Conservation (phyloP, 30 jellyfish, hydroid and myxozoan genomes). For the Morbakka virulenta region DNA sequence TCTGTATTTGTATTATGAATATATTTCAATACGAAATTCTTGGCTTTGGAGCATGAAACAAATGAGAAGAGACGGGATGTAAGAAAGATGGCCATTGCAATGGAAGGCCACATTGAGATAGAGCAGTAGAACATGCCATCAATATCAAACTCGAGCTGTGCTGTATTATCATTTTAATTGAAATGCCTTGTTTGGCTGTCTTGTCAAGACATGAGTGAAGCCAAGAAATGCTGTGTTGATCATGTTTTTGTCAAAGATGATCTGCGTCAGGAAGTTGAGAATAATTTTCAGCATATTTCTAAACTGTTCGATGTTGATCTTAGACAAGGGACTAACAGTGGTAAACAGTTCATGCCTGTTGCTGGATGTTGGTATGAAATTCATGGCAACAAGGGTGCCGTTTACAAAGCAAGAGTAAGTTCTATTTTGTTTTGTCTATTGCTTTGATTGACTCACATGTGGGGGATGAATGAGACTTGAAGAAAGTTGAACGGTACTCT, state of each 20-base stretch:
- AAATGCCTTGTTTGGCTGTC: background rate
- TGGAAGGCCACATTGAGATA: no score
- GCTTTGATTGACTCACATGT: background rate
- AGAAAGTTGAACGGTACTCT: background rate
- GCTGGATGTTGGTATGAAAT: slow-evolving; percentile 94
- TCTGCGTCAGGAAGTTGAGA: slow-evolving; percentile 87
- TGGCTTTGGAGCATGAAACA: background rate
- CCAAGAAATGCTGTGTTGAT: slow-evolving; percentile 48
- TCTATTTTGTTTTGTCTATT: background rate
- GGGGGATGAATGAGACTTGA: background rate
- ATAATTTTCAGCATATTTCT: slow-evolving; percentile 59
- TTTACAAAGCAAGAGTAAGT: slow-evolving; percentile 90
- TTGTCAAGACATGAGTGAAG: slow-evolving; percentile 51
- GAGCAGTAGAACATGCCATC: background rate
- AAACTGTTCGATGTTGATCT: slow-evolving; percentile 82
- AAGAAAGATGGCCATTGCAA: no score
- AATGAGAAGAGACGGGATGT: no score
- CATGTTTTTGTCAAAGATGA: slow-evolving; percentile 87
- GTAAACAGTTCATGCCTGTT: slow-evolving; percentile 92
- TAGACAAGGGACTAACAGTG: slow-evolving; percentile 66
- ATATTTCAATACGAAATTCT: background rate
- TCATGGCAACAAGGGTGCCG: slow-evolving; percentile 71
- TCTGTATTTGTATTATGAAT: background rate
- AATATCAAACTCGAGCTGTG: no score
- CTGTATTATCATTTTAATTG: background rate